Evolutionary conservation across 64 coral and sea anemone species (phyloP).

Genomic region (Montipora capricornis): DNA sequence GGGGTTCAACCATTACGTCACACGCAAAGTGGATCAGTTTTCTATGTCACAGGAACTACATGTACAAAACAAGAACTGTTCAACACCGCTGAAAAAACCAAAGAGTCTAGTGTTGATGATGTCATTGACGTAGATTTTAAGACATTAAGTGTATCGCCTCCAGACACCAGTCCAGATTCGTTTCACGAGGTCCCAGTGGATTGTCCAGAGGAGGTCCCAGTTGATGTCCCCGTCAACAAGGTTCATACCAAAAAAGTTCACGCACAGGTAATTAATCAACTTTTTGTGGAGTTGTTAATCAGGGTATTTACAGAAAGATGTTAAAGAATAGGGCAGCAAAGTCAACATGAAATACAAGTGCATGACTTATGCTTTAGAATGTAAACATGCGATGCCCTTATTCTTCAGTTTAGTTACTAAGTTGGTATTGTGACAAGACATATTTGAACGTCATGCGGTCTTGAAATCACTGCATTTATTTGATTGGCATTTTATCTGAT

Average conservation of each 20-base stretch:
- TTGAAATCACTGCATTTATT: no score
- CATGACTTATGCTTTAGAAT: no score
- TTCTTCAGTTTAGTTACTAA: no score
- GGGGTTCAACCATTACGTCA: conserved; percentile 60
- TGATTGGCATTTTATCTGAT: no score
- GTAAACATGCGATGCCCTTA: no score
- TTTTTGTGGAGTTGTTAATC: neutral
- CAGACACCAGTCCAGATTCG: conserved; percentile 58
- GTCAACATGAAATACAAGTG: no score
- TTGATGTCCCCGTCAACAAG: conserved; percentile 75
- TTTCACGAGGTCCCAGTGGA: conserved; percentile 72
- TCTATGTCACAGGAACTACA: conserved; percentile 81
- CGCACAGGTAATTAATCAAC: neutral
- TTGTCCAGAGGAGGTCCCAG: conserved; percentile 67
- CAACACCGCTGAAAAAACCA: conserved; percentile 83
- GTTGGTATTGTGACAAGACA: no score
- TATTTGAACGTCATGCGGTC: no score
- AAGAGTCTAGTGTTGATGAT: conserved; percentile 91
- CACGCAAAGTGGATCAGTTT: conserved; percentile 74
- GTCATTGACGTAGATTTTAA: conserved; percentile 69
- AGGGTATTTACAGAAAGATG: no score
- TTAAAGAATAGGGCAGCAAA: no score
- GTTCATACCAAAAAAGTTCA: neutral
- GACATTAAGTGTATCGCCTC: conserved; percentile 56
- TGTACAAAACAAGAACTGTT: conserved; percentile 82